Evolutionary conservation across 2,888 invertebrate species (phyloP).

Genomic region (Strigamia transsilvanica): DNA sequence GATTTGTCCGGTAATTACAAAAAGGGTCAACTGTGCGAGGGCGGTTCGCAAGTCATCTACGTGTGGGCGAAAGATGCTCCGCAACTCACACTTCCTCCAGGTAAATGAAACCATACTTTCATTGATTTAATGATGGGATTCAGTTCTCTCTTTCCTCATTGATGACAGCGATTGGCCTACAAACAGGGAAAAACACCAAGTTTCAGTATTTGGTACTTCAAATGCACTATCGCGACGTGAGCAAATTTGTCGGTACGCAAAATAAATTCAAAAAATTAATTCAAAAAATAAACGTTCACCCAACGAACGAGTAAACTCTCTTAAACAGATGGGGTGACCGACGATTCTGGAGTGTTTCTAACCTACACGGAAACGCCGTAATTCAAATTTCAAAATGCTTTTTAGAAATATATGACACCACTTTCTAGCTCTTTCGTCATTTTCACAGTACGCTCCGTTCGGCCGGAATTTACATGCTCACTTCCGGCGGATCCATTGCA

Average conservation of each 20-base stretch:
- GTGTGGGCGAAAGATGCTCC: constrained; percentile 96
- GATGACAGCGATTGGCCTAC: constrained; percentile 83
- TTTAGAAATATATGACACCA: too few species aligned
- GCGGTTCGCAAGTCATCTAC: constrained; percentile 76
- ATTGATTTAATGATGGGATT: background rate
- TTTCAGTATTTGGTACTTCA: constrained; percentile 92
- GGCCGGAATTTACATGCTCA: constrained; percentile 90
- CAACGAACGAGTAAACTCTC: too few species aligned
- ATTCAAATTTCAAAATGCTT: constrained; percentile 65
- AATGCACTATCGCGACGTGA: constrained; percentile 81
- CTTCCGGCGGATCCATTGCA: constrained; percentile 83
- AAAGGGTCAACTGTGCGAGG: constrained; percentile 77
- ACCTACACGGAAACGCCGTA: constrained; percentile 78
- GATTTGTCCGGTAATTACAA: constrained; percentile 66
- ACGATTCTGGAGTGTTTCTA: constrained; percentile 84
- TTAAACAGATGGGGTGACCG: constrained; percentile 76
- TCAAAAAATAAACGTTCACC: background rate
- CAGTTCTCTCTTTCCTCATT: background rate
- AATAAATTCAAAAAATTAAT: background rate
- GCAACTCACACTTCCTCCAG: constrained; percentile 78
- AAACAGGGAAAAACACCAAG: constrained; percentile 81
- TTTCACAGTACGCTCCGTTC: constrained; percentile 68
- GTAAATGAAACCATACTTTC: constrained; percentile 58
- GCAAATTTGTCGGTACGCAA: constrained; percentile 70
- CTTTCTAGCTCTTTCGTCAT: constrained; percentile 51